A percentile compares a stretch with the other conserved stretches of the same genome.
These are phyloP conservation scores for Geophilus truncorum DNA, from an alignment of 2,888 invertebrate species.

Conservation along the genomic window DNA sequence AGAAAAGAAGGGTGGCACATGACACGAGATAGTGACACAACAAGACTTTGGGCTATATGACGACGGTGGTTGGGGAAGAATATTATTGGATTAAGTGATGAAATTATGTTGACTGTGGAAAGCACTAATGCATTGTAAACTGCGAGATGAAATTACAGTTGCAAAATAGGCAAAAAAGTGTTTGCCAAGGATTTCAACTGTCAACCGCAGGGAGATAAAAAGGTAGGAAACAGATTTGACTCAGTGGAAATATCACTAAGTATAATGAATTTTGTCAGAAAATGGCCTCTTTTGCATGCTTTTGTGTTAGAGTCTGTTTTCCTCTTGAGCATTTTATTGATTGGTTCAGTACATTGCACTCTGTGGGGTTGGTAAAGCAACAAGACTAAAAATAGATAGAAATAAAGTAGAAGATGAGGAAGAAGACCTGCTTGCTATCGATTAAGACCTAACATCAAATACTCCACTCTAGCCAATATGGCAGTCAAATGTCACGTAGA, in stretches of 20 bases:
- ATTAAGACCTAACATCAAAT: background rate
- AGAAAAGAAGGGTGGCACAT: background rate
- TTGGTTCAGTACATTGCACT: slow-evolving; percentile 18
- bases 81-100: slow-evolving; percentile 25
- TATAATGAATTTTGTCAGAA: background rate
- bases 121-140: slow-evolving; percentile 25
- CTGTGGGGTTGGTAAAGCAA: slow-evolving; percentile 3
- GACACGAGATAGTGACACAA: background rate
- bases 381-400: slow-evolving; percentile 18
- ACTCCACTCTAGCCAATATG: background rate
- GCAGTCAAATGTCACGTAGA: background rate
- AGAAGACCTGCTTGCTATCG: slow-evolving; percentile 15
- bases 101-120: slow-evolving; percentile 27
- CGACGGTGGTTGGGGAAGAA: background rate
- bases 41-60: background rate
- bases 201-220: background rate
- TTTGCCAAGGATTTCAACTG: background rate
- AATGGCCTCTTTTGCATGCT: slow-evolving; percentile 8
- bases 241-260: background rate
- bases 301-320: background rate
- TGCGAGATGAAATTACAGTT: slow-evolving; percentile 16
- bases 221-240: background rate
- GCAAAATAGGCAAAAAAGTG: background rate
- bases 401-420: slow-evolving; percentile 21
- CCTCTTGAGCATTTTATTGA: slow-evolving; percentile 25